Evolutionary conservation across 2,113 vertebrate species (phyloP), one percentile per base, ranked within the genome.

Genomic region (Cyprinodon brontotheroides): DNA sequence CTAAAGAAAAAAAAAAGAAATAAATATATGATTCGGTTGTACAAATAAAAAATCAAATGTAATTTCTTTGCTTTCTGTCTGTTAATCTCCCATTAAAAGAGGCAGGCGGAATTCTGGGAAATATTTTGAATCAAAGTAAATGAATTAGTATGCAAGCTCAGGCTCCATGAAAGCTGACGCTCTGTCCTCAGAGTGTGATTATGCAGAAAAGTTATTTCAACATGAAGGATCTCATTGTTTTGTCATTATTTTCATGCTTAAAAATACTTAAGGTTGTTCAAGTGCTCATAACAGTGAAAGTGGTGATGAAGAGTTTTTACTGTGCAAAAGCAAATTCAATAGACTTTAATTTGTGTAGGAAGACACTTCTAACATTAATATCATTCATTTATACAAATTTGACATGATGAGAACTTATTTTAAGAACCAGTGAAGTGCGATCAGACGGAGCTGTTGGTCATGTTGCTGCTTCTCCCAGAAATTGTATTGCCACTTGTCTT

Each of bases 241-340:
- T 64, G 29, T 3, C 38, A 7, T 8, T 15, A 41, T 4, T 43
- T 57, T 17, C 39, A 63, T 8, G 2, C 10, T 14, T 59, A 38
- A 4, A 6, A 57, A 22, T 47, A n/a, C 9, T 8, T 38, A 53
- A 47, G 20, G 50, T 10, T 61, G 39, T 68, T 85, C 12, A 76
- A 74, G 75, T 29, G 61, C 61, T 69, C 48, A 68, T 29, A 61
- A 61, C 22, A 22, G 10, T 82, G 70, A 83, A 77, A 83, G 84
- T 81, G 63, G 63, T 4, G 15, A 40, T 9, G 17, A 40, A 12
- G 15, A 59, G 50, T n/a, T 53, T 17, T 11, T 38, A n/a, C 57
- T 68, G 14, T 61, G 71, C 72, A 53, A 72, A 64, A 85, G 39
- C 48, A 69, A 60, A 82, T 41, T 3, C 74, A 62, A 43, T 70